These are phyloP conservation scores for Myiopsitta monachus DNA, from an alignment of 2,113 vertebrate genomes.

Conservation along the genomic window DNA sequence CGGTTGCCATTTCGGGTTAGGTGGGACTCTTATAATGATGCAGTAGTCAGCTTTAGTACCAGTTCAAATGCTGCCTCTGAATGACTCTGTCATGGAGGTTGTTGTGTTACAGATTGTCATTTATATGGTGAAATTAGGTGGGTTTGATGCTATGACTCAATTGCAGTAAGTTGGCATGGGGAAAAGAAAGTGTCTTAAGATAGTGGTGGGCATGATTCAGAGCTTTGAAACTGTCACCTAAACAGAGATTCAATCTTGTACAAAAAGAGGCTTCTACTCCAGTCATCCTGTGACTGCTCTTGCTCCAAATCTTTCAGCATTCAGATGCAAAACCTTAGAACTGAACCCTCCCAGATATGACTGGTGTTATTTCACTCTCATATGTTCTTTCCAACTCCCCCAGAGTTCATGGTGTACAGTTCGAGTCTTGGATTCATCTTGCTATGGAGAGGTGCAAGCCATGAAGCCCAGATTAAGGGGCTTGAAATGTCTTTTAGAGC, in stretches of 20 bases:
- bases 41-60: background rate
- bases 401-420: background rate
- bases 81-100: background rate
- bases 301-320: background rate
- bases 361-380: background rate
- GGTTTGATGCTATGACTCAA: background rate
- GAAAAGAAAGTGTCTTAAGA: background rate
- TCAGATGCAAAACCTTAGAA: background rate
- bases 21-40: background rate
- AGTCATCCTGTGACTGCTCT: background rate
- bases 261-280: background rate
- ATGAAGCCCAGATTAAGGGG: conserved; percentile 10
- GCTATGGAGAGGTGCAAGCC: background rate
- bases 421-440: background rate
- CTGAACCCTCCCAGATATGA: background rate
- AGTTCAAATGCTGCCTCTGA: background rate
- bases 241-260: background rate
- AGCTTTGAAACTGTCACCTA: background rate
- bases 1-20: background rate
- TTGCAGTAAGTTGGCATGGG: background rate
- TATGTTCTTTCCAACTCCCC: accelerated
- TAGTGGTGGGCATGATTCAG: background rate
- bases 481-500: background rate
- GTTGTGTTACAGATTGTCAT: background rate
- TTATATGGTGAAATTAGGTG: background rate